These are phyloP conservation scores for Aphodius granarius DNA, from an alignment of 2,888 invertebrate genomes.

Conservation along the genomic window DNA sequence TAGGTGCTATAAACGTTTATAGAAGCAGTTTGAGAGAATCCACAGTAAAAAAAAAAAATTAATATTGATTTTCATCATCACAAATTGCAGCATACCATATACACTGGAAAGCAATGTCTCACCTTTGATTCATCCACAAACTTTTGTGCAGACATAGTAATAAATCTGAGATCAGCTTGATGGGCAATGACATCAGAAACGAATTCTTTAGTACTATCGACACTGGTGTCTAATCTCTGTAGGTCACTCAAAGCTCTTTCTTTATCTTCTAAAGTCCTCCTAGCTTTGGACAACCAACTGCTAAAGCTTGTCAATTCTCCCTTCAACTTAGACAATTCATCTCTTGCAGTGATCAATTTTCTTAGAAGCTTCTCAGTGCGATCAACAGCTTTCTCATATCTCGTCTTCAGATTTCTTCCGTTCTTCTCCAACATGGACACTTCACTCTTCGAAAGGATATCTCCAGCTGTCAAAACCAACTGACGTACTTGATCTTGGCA, in stretches of 20 bases:
- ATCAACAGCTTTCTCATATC: conserved; percentile 81
- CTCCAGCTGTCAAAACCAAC: conserved; percentile 85
- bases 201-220: conserved; percentile 84
- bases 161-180: conserved; percentile 92
- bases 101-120: too few relatives aligned
- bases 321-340: conserved; percentile 86
- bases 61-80: too few relatives aligned
- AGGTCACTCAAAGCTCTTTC: conserved; percentile 80
- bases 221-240: conserved; percentile 68
- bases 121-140: conserved; percentile 94
- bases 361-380: conserved; percentile 78
- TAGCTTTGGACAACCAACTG: conserved; percentile 81
- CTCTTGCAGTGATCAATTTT: conserved; percentile 75
- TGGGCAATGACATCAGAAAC: conserved; percentile 93
- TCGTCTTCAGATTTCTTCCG: conserved; percentile 78
- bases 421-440: conserved; percentile 85
- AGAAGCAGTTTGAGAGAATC: too few relatives aligned
- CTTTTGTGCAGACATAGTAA: conserved; percentile 95
- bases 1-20: too few relatives aligned
- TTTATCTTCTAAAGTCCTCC: conserved; percentile 80
- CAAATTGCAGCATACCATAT: too few relatives aligned
- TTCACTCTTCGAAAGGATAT: conserved; percentile 91
- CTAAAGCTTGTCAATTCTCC: conserved; percentile 81
- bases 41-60: background rate
- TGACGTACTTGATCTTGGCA: conserved; percentile 90